Conservation (phyloP, 2,113 vertebrate species). For the Cygnus atratus region DNA sequence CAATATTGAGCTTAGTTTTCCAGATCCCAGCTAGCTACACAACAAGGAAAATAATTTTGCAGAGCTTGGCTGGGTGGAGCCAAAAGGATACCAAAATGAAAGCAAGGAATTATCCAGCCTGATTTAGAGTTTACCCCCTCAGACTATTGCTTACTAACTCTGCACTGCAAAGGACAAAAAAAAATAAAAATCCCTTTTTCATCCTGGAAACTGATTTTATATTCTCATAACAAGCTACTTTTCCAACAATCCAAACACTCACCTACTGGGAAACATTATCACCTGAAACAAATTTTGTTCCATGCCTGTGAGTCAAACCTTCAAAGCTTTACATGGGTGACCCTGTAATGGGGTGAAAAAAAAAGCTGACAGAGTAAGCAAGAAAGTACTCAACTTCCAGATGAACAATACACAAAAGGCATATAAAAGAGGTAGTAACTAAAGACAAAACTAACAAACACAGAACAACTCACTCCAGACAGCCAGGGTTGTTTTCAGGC, state of each 20-base stretch:
- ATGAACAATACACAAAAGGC: conserved; percentile 50
- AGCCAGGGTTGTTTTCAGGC: background rate
- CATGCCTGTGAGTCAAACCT: conserved; percentile 42
- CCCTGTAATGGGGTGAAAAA: conserved; percentile 3
- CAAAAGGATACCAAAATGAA: background rate
- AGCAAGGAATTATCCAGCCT: background rate
- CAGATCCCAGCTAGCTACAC: background rate
- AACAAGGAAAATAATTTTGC: background rate
- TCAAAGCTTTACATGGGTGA: conserved; percentile 55
- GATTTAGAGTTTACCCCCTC: background rate
- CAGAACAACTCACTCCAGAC: background rate
- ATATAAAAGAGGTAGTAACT: conserved; percentile 49
- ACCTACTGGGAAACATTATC: conserved; percentile 51
- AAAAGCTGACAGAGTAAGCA: conserved; percentile 28
- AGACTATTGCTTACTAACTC: conserved; percentile 14
- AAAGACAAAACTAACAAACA: conserved; percentile 50
- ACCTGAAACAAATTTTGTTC: conserved; percentile 54
- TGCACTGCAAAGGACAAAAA: background rate
- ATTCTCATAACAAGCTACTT: conserved; percentile 62
- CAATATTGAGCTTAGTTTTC: background rate
- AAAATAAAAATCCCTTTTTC: background rate
- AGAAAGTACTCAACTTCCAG: conserved; percentile 46
- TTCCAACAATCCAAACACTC: conserved; percentile 30
- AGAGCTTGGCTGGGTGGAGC: background rate
- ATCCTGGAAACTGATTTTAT: conserved; percentile 45